Conservation (phyloP, 1,140 invertebrate species). For the Eriocheir sinensis region DNA sequence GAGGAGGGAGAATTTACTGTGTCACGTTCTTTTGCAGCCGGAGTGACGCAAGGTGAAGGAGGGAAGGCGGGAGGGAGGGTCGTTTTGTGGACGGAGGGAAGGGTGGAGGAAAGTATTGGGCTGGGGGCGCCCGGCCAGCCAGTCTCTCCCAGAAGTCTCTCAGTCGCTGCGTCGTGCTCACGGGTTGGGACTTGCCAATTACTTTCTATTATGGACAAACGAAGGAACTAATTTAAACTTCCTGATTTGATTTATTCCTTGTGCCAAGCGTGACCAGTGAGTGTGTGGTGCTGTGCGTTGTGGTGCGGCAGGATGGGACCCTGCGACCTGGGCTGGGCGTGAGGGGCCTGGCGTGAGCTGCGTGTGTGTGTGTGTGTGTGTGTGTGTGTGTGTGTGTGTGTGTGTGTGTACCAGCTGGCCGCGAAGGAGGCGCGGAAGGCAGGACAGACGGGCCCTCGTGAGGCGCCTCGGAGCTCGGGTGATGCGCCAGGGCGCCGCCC, state of each 20-base stretch:
- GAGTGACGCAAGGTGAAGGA: constrained; percentile 12
- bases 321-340: background rate
- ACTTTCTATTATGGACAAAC: background rate
- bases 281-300: background rate
- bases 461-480: background rate
- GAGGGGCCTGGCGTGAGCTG: background rate
- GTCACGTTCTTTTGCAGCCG: constrained; percentile 20
- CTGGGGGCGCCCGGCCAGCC: background rate
- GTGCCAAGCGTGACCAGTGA: too few species aligned
- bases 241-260: too few species aligned
- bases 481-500: background rate
- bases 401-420: background rate
- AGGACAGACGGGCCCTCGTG: background rate
- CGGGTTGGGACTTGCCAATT: background rate
- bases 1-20: background rate
- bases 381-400: too few species aligned
- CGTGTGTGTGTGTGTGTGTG: too few species aligned
- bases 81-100: constrained; percentile 6
- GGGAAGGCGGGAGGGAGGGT: background rate
- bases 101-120: constrained; percentile 12
- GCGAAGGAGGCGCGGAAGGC: background rate
- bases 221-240: too few species aligned
- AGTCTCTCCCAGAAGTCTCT: background rate
- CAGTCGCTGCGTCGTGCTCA: constrained; percentile 9
- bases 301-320: background rate